These are phyloP conservation scores for Leptura quadrifasciata DNA, from an alignment of 2,888 invertebrate genomes.

Conservation along the genomic window DNA sequence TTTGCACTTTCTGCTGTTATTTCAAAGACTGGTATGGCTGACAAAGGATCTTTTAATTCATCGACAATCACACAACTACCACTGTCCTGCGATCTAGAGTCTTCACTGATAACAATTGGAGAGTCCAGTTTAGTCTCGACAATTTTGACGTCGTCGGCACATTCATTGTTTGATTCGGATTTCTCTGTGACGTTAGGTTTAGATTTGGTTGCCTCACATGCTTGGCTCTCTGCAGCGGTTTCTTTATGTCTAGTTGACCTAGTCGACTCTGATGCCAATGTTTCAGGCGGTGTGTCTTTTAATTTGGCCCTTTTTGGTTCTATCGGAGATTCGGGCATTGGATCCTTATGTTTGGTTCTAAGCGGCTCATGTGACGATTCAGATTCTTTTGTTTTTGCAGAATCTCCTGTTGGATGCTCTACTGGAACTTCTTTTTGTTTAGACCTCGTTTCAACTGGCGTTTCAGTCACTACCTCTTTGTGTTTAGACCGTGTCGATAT, in stretches of 20 bases:
- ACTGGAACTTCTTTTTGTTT: conserved; percentile 39
- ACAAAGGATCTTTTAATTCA: conserved; percentile 59
- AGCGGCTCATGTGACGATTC: background rate
- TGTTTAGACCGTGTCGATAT: conserved; percentile 50
- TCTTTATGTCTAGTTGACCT: conserved; percentile 34
- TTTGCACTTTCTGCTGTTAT: conserved; percentile 50
- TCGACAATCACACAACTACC: conserved; percentile 58
- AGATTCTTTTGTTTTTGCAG: conserved; percentile 14
- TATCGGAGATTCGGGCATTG: conserved; percentile 34
- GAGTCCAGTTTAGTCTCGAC: conserved; percentile 59
- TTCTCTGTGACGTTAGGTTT: conserved; percentile 35
- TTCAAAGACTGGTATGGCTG: conserved; percentile 62
- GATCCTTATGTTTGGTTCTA: conserved; percentile 36
- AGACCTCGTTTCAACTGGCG: conserved; percentile 30
- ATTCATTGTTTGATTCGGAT: conserved; percentile 49
- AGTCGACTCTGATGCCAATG: conserved; percentile 25
- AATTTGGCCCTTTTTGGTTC: conserved; percentile 44
- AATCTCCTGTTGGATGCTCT: conserved; percentile 17
- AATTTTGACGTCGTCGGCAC: conserved; percentile 58
- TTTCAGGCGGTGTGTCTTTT: conserved; percentile 10
- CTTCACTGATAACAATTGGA: conserved; percentile 64
- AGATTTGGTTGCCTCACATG: conserved; percentile 29
- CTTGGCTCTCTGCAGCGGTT: conserved; percentile 15
- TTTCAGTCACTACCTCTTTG: conserved; percentile 27
- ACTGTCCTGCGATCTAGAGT: conserved; percentile 63